phyloP scores from a whole-genome alignment of 2,888 invertebrate species.

The Eumerus sabulonum region DNA sequence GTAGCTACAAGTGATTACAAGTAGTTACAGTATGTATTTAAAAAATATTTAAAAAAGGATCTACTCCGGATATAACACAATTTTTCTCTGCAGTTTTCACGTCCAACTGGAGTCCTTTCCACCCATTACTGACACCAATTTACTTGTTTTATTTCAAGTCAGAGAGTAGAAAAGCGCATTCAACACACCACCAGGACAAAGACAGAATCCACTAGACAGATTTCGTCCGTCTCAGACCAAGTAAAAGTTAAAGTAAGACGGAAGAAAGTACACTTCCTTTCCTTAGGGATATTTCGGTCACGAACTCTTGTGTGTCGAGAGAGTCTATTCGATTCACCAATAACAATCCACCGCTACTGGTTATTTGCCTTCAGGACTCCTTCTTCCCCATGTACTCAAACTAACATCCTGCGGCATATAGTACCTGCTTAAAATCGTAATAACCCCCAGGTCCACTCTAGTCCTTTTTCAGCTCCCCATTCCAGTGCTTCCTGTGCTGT shows the following conservation, averaged over 20 bases:
- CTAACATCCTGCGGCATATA: neutral
- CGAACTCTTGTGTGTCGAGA: constrained; percentile 40
- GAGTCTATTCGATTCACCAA: constrained; percentile 13
- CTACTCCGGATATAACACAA: no score
- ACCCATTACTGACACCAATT: constrained; percentile 27
- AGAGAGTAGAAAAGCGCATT: constrained; percentile 1
- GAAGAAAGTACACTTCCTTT: neutral
- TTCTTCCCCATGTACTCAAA: neutral
- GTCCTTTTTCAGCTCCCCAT: neutral
- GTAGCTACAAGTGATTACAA: no score
- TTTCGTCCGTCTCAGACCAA: constrained; percentile 1
- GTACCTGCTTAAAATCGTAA: constrained; percentile 51
- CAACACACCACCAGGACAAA: constrained; percentile 8
- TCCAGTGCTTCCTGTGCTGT: neutral
- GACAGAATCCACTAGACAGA: constrained; percentile 10
- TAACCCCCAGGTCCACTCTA: constrained; percentile 32
- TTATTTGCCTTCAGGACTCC: neutral
- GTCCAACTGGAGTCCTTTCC: constrained; percentile 1
- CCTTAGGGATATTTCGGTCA: constrained; percentile 43
- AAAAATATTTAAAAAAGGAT: no score
- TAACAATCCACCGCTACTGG: neutral
- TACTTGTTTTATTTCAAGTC: constrained; percentile 27
- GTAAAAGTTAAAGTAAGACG: no score
- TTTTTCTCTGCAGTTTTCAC: no score
- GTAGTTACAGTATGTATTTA: no score